Conservation (phyloP, 1,140 invertebrate species). For the Teleogryllus occipitalis region DNA sequence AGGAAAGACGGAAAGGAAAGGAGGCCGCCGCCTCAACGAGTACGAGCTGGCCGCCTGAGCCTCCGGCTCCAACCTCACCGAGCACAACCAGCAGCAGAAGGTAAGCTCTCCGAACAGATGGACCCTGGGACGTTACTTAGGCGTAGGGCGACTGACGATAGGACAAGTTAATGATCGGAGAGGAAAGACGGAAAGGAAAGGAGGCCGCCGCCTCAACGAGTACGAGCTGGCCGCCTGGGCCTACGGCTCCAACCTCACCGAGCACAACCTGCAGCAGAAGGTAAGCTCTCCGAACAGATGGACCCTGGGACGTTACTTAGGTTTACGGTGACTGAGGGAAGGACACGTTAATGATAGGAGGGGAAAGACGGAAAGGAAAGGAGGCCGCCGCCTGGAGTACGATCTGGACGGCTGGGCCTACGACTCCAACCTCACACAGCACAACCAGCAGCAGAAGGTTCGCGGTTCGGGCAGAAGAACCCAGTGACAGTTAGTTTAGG, state of each 20-base stretch:
- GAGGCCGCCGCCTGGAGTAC: constrained; percentile 13
- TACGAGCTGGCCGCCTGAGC: constrained; percentile 29
- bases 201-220: constrained; percentile 15
- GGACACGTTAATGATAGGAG: neutral
- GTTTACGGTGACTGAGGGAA: neutral
- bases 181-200: neutral
- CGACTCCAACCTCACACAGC: constrained; percentile 33
- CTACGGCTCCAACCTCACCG: constrained; percentile 34
- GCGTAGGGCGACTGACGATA: neutral
- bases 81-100: constrained; percentile 25
- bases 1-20: neutral
- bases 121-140: neutral
- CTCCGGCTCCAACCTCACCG: constrained; percentile 34
- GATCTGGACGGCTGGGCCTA: constrained; percentile 31
- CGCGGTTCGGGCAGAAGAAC: neutral
- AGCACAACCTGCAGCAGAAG: constrained; percentile 25
- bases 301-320: neutral
- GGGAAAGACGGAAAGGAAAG: neutral
- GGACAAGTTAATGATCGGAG: neutral
- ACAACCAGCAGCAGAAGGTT: constrained; percentile 25
- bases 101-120: neutral
- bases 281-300: neutral
- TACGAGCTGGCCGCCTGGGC: constrained; percentile 29
- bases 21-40: constrained; percentile 15
- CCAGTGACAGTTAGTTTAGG: neutral